Conservation (phyloP, 1,140 invertebrate genomes). For the Conus ventricosus region DNA sequence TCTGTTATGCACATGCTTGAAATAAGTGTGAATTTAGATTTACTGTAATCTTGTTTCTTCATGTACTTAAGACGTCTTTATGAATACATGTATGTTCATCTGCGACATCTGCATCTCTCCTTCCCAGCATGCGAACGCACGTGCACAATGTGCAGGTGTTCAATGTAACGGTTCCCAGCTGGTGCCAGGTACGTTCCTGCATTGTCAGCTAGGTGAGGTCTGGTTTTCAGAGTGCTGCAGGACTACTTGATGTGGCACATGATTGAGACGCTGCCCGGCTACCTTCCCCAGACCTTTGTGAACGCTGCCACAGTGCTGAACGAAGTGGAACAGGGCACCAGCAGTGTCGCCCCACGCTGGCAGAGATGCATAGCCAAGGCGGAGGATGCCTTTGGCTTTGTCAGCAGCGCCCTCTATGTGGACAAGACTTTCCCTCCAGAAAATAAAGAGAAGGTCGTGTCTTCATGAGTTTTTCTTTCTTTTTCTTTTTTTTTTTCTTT, state of each 20-base stretch:
- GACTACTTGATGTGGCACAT: constrained; percentile 91
- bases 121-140: too few relatives aligned
- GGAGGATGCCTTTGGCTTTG: constrained; percentile 90
- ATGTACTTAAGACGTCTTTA: too few relatives aligned
- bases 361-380: constrained; percentile 89
- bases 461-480: background rate
- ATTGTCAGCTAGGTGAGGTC: background rate
- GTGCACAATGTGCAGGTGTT: too few relatives aligned
- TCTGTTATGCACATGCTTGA: too few relatives aligned
- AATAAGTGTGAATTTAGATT: too few relatives aligned
- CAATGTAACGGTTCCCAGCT: too few relatives aligned
- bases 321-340: constrained; percentile 78
- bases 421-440: constrained; percentile 50
- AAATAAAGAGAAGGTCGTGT: constrained; percentile 52
- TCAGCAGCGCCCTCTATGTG: constrained; percentile 86
- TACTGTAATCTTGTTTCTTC: too few relatives aligned
- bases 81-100: too few relatives aligned
- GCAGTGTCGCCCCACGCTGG: constrained; percentile 87
- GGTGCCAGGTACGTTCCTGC: background rate
- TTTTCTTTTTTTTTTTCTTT: too few relatives aligned
- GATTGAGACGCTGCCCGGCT: constrained; percentile 83
- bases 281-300: constrained; percentile 84
- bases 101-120: too few relatives aligned
- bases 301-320: constrained; percentile 61
- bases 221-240: constrained; percentile 78